phyloP scores from a whole-genome alignment of 1,140 invertebrate species.

The Drosophila novamexicana region DNA sequence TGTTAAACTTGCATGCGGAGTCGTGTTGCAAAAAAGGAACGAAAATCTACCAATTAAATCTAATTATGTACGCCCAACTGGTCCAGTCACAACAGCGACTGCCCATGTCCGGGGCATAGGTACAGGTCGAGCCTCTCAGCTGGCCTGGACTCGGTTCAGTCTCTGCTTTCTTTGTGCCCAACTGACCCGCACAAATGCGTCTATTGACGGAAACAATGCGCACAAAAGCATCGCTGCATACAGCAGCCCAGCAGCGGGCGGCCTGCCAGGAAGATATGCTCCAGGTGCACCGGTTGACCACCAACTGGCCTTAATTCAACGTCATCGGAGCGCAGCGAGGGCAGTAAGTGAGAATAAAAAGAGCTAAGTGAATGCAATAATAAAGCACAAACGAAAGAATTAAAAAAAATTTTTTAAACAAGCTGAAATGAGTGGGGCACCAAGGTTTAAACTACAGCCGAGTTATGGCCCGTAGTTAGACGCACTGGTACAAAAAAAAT shows the following conservation, averaged over 20 bases:
- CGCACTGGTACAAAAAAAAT: slow-evolving; percentile 46
- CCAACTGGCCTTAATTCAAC: slow-evolving; percentile 56
- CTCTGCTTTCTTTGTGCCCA: slow-evolving; percentile 66
- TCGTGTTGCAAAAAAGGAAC: slow-evolving; percentile 6
- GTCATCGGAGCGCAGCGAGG: slow-evolving; percentile 52
- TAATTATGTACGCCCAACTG: slow-evolving; percentile 69
- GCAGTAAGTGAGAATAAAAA: slow-evolving; percentile 67
- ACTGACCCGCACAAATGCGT: slow-evolving; percentile 81
- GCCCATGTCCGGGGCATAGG: background rate
- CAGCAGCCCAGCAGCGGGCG: background rate
- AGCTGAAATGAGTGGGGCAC: slow-evolving; percentile 37
- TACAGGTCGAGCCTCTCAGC: slow-evolving; percentile 1
- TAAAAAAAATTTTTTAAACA: slow-evolving; percentile 6
- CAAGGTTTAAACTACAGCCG: slow-evolving; percentile 39
- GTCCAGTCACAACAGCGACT: slow-evolving; percentile 22
- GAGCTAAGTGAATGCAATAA: slow-evolving; percentile 39
- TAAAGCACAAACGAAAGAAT: background rate
- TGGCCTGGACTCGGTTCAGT: slow-evolving; percentile 8
- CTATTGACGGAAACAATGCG: slow-evolving; percentile 78
- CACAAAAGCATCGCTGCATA: slow-evolving; percentile 61
- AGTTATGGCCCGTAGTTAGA: slow-evolving; percentile 64
- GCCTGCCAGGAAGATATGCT: slow-evolving; percentile 6
- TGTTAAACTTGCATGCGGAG: slow-evolving; percentile 49
- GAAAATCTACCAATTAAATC: slow-evolving; percentile 70
- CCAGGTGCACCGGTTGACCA: slow-evolving; percentile 49